phyloP scores from a whole-genome alignment of 2,113 vertebrate species.

The Spea multiplicata region DNA sequence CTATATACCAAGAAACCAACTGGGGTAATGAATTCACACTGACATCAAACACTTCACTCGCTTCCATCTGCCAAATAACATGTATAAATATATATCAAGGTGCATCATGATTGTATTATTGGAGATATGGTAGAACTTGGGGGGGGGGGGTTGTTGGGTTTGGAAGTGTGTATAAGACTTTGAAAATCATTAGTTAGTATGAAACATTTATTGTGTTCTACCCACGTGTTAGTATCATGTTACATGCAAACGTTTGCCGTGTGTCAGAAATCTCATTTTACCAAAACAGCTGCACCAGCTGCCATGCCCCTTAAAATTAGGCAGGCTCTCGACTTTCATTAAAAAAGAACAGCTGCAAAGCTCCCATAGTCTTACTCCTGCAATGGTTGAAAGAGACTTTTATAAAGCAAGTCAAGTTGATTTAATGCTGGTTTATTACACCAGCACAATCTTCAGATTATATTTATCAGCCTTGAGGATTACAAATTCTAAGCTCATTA shows the following conservation, averaged over 20 bases:
- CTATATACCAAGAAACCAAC: too few species aligned
- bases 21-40: too few species aligned
- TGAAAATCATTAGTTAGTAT: constrained; percentile 35
- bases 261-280: constrained; percentile 47
- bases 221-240: constrained; percentile 26
- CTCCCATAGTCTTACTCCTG: constrained; percentile 15
- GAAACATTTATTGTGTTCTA: constrained; percentile 8
- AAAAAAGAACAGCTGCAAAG: constrained; percentile 46
- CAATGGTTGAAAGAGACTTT: constrained; percentile 45
- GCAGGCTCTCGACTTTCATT: constrained; percentile 46
- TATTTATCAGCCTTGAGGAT: not conserved
- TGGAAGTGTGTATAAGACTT: not conserved
- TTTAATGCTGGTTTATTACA: constrained; percentile 44
- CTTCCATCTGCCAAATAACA: not conserved
- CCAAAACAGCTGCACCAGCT: constrained; percentile 45
- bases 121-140: not conserved
- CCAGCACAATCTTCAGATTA: constrained; percentile 9
- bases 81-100: not conserved
- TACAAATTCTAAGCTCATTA: constrained; percentile 11
- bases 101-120: not conserved
- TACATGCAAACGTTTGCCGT: constrained; percentile 42
- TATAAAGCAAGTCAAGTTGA: constrained; percentile 41
- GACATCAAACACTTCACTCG: not conserved
- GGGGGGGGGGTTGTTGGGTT: too few species aligned
- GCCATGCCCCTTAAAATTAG: constrained; percentile 41